These are phyloP conservation scores for Rhynchopsitta pachyrhyncha DNA, from an alignment of 2,113 vertebrate genomes.

Conservation along the genomic window DNA sequence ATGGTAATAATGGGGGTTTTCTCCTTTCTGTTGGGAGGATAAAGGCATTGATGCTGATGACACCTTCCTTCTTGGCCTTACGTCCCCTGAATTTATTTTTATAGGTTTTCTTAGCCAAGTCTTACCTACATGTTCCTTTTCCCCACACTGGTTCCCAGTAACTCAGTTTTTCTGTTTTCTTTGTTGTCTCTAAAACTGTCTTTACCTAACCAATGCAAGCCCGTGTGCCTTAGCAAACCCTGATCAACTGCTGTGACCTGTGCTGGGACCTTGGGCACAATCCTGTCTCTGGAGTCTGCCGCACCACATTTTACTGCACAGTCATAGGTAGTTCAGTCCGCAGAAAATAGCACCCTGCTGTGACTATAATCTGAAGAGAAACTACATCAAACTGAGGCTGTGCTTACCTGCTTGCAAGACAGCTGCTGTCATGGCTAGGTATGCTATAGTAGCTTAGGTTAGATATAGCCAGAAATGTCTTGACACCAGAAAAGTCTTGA, in stretches of 20 bases:
- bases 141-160: fast-evolving
- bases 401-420: not conserved
- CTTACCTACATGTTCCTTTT: not conserved
- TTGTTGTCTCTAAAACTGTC: not conserved
- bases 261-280: not conserved
- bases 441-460: not conserved
- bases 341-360: not conserved
- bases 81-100: not conserved
- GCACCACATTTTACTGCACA: not conserved
- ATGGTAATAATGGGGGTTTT: not conserved
- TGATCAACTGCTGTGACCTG: fast-evolving
- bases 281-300: not conserved
- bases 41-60: not conserved
- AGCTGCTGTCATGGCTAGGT: not conserved
- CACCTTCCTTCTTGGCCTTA: not conserved
- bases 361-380: not conserved
- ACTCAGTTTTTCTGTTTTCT: not conserved
- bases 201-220: fast-evolving
- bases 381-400: not conserved
- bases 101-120: not conserved
- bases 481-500: not conserved
- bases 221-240: fast-evolving
- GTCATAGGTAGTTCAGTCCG: not conserved
- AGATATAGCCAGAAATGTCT: not conserved
- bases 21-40: not conserved